Conservation (phyloP, 2,888 invertebrate species). For the Drosophila infuscata region DNA sequence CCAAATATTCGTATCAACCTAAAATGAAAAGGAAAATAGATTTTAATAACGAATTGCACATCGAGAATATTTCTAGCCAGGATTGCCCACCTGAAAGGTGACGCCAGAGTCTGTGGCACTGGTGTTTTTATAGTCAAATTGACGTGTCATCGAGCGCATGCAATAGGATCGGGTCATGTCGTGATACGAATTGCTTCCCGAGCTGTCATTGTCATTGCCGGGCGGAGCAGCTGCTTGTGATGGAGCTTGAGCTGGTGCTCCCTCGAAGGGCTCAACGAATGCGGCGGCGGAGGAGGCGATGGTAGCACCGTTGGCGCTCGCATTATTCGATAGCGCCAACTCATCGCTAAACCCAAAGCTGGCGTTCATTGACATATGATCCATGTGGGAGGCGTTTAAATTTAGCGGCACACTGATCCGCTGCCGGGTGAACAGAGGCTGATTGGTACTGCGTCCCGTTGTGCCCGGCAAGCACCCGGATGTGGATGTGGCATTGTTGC, state of each 20-base stretch:
- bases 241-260: constrained; percentile 43
- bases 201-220: constrained; percentile 25
- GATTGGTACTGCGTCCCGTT: constrained; percentile 32
- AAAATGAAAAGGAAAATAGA: background rate
- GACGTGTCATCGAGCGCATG: constrained; percentile 88
- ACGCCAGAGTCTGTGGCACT: constrained; percentile 91
- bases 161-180: constrained; percentile 89
- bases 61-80: background rate
- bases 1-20: constrained; percentile 92
- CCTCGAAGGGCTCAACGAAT: constrained; percentile 48
- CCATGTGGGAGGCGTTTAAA: constrained; percentile 30
- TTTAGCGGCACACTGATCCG: constrained; percentile 46
- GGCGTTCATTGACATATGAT: constrained; percentile 25
- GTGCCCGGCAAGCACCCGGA: constrained; percentile 34
- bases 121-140: constrained; percentile 91
- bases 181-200: constrained; percentile 63
- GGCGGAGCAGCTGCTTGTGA: constrained; percentile 25
- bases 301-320: constrained; percentile 52
- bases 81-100: constrained; percentile 87
- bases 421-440: constrained; percentile 78
- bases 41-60: background rate
- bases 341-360: constrained; percentile 47
- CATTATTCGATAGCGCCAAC: constrained; percentile 84
- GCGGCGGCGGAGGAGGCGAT: background rate
- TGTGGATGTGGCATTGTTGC: constrained; percentile 1